These are phyloP conservation scores for Nemurella pictetii DNA, from an alignment of 2,888 invertebrate genomes.

Conservation along the genomic window DNA sequence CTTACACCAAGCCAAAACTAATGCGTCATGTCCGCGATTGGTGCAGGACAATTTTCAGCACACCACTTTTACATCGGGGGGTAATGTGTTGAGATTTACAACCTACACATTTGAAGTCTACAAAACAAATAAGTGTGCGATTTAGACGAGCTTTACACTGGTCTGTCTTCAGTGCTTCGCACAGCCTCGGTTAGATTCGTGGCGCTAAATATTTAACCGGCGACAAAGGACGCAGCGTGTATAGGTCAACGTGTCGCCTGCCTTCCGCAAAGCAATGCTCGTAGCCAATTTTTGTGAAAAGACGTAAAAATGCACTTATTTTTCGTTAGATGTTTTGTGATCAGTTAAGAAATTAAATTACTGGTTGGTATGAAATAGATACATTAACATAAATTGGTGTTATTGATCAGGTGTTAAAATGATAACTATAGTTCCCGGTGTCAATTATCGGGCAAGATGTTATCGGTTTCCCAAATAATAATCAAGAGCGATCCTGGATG, in stretches of 20 bases:
- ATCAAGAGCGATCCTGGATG: too few relatives aligned
- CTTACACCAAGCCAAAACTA: too few relatives aligned
- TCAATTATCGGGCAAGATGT: too few relatives aligned
- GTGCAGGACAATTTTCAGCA: not conserved
- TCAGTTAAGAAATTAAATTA: too few relatives aligned
- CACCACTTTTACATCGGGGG: not conserved
- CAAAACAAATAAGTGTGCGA: slow-evolving; percentile 19
- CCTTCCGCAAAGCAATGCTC: not conserved
- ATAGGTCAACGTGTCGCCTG: not conserved
- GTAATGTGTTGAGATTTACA: slow-evolving; percentile 9
- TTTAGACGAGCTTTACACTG: not conserved
- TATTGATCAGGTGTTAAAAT: too few relatives aligned
- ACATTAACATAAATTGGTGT: too few relatives aligned
- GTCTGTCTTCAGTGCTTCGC: slow-evolving; percentile 1
- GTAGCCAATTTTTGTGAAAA: not conserved
- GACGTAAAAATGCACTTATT: too few relatives aligned
- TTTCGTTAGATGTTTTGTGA: too few relatives aligned
- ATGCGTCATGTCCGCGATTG: not conserved
- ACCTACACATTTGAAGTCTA: slow-evolving; percentile 12
- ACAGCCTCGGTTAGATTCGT: slow-evolving; percentile 19
- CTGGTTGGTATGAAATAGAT: too few relatives aligned
- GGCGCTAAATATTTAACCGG: not conserved
- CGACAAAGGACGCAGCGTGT: not conserved
- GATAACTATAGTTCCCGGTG: too few relatives aligned
- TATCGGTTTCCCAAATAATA: too few relatives aligned